Base-by-base conservation (phyloP, 2,888 invertebrate genomes). In the Drosophila buzzatii region DNA sequence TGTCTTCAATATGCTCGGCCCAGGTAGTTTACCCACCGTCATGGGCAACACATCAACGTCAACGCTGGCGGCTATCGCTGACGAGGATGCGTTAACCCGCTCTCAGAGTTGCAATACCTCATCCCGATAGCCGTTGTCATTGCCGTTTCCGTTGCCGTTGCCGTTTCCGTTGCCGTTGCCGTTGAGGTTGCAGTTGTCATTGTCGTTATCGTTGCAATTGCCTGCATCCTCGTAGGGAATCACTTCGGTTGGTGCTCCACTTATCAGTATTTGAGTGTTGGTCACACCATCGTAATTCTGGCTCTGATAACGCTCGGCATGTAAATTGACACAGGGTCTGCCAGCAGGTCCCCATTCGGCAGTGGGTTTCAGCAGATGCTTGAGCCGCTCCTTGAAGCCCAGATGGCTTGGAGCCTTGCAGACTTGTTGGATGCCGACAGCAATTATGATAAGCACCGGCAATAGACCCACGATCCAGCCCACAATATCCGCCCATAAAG, bases 391-490 rank as follows among this genome's bases (percentile, higher is more conserved):
- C 91, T 93, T 93, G 64, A 95, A 93, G 39, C 93, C 94, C 7
- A 95, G 93, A 65, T 95, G 94, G 68, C 94, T 94, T 10, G 95
- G 95, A 0, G 95, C 95, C 75, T 93, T 94, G 82, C 94, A 94
- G 63, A 95, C 94, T 90, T 95, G 94, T 66, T 94, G 94, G 45
- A 95, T 92, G 7, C 94, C 95, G 92, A 95, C 94, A 16, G 95
- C 79, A 6, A 96, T 93, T 53, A 96, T 95, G 2, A 96, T 95
- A 20, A 95, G 91, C 9, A 97, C 95, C 0, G 97, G 97, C 61
- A 96, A 91, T n/a, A 96, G 94, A 0, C 97, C 96, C 52, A 97
- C 92, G 1, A 95, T 93, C 96, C 97, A 97, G 10, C 97, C 97
- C 3, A 96, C 94, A 0, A 95, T 95, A 89, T 97, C 95, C 0